Evolutionary conservation across 2,888 invertebrate species (phyloP), one percentile per base, ranked within the genome.

Genomic region (Odontomyia ornata): DNA sequence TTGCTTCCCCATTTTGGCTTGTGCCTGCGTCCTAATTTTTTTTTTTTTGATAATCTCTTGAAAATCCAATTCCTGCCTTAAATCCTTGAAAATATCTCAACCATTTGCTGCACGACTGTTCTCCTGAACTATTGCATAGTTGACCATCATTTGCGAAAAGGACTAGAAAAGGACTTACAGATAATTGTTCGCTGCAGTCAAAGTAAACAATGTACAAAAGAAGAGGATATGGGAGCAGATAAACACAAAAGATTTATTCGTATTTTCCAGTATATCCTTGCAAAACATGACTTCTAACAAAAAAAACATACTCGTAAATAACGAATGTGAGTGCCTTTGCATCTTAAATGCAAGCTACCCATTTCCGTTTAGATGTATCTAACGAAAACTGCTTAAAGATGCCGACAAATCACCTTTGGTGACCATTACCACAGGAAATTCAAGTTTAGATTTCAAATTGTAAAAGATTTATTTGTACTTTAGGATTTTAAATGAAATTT

Each of bases 351-450:
- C 13, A n/a, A 4, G 18, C 36, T 36, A 52, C 3, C 52, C 52
- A 18, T 52, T 52, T 13, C 3, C 52, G 52, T 4, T 4, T 52
- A 52, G 52, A 52, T 52, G 15, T 15, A 52, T 52, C 52, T 52
- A 52, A 52, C 3, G 15, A 52, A 15, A 9, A 9, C n/a, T 18
- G 13, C n/a, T 52, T 52, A 9, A 52, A 15, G 52, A 52, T 52
- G 52, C 52, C 52, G 52, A 52, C 52, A 52, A 52, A 52, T 52
- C 18, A 15, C 52, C 52, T 52, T 52, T 52, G 52, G 52, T 18
- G 7, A 52, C 15, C 18, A 15, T 15, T 15, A 52, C 5, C 52
- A 52, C 52, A 52, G 52, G 52, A 52, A 9, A 15, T 52, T 52
- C 13, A 4, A 52, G 52, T 52, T 52, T 52, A 15, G 2, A 52